These are phyloP conservation scores for Drosophila maculinotata DNA, from an alignment of 2,888 invertebrate genomes.

Conservation along the genomic window DNA sequence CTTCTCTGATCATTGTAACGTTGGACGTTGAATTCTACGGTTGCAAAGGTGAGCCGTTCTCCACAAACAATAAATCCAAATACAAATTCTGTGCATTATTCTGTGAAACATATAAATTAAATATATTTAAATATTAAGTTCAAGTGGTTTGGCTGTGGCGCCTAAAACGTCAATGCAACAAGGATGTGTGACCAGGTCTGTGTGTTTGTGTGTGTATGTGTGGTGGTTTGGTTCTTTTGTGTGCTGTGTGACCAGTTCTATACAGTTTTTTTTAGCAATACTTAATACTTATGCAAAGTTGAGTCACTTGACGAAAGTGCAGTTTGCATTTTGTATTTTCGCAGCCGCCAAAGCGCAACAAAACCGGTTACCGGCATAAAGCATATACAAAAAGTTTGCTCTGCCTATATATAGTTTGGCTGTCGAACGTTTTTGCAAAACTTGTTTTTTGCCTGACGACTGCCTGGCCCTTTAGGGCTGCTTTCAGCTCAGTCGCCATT, in stretches of 20 bases:
- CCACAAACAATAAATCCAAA: constrained; percentile 52
- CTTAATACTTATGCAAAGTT: constrained; percentile 8
- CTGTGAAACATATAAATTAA: constrained; percentile 28
- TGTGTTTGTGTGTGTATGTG: constrained; percentile 4
- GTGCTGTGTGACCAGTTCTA: constrained; percentile 10
- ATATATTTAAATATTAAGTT: constrained; percentile 24
- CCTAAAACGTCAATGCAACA: constrained; percentile 14
- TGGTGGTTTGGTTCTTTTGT: too few species aligned
- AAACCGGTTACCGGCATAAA: constrained; percentile 76
- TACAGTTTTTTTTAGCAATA: constrained; percentile 9
- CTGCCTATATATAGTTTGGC: constrained; percentile 26
- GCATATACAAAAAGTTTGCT: constrained; percentile 8
- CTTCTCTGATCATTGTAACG: constrained; percentile 85
- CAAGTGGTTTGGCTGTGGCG: constrained; percentile 38
- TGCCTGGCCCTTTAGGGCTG: constrained; percentile 14
- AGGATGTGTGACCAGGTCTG: constrained; percentile 20
- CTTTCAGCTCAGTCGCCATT: constrained; percentile 25
- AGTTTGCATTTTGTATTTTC: constrained; percentile 36
- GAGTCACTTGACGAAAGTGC: constrained; percentile 46
- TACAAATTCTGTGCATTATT: constrained; percentile 24
- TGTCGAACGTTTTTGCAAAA: constrained; percentile 27
- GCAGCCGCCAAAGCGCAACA: constrained; percentile 52
- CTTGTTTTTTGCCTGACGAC: constrained; percentile 26
- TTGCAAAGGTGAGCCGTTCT: constrained; percentile 83
- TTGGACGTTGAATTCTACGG: constrained; percentile 85